These are phyloP conservation scores for Oryzias javanicus DNA, from an alignment of 2,113 vertebrate genomes.

Conservation along the genomic window DNA sequence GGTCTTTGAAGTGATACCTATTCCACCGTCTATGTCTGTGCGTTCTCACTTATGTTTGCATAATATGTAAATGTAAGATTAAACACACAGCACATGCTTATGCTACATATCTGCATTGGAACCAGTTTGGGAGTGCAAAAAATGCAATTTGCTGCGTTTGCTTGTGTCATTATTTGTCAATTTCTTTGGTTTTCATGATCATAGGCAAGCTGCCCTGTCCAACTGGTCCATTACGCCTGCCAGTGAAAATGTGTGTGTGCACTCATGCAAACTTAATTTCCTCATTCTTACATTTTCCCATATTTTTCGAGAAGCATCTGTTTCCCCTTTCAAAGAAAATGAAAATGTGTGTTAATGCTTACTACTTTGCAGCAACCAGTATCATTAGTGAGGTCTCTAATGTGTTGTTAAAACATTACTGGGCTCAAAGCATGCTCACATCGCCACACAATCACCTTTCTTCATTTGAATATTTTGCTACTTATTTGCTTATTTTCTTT, in stretches of 20 bases:
- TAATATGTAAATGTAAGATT: constrained; percentile 23
- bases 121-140: background rate
- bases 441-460: constrained; percentile 36
- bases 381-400: constrained; percentile 60
- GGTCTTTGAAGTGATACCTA: constrained; percentile 72
- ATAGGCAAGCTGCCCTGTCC: constrained; percentile 73
- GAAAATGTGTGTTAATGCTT: constrained; percentile 63
- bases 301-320: constrained; percentile 45
- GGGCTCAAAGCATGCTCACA: constrained; percentile 37
- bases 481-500: constrained; percentile 3
- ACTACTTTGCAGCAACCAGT: constrained; percentile 47
- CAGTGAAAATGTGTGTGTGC: constrained; percentile 46
- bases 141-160: constrained; percentile 10
- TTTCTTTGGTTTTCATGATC: constrained; percentile 26
- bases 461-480: constrained; percentile 45
- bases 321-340: constrained; percentile 60
- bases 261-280: constrained; percentile 62
- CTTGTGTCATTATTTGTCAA: constrained; percentile 51
- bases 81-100: constrained; percentile 25
- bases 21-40: constrained; percentile 29
- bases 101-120: constrained; percentile 21
- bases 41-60: constrained; percentile 24
- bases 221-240: constrained; percentile 68
- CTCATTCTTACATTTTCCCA: constrained; percentile 29
- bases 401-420: constrained; percentile 56